Evolutionary conservation across 2,888 invertebrate genomes (phyloP), one percentile per base, ranked within the genome.

Genomic region (Diarsia dahlii): DNA sequence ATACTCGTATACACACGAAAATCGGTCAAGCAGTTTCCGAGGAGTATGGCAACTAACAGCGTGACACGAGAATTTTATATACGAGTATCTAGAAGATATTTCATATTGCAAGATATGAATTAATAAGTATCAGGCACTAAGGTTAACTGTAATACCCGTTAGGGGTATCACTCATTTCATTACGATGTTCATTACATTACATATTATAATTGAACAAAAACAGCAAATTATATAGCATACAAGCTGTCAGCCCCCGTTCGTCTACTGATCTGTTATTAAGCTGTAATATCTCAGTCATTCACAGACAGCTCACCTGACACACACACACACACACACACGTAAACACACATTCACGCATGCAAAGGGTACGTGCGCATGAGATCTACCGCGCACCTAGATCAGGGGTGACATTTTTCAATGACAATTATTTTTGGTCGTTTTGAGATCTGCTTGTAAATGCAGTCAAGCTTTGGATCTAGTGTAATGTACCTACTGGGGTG

Each of bases 301-400:
- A 84, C 74, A 34, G 60, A 13, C 65, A 68, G 71, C 84, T 81
- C 75, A 78, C 71, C 45, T 69, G 13, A 68, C 48, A 28, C 70
- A 74, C 75, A 80, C n/a, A 3, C 45, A n/a, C n/a, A n/a, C 28
- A 28, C 28, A 28, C 28, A 45, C 28, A 18, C 9, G 45, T 13
- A 3, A 8, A 71, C 48, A 45, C 46, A 52, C 34, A 79, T 78
- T n/a, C 80, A 77, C 76, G 80, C 60, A 64, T 28, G 45, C 3
- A 48, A 69, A 64, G 20, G 76, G 82, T 86, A 87, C 84, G 84
- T 84, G 84, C 86, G 82, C 81, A 23, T 71, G 73, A 76, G 86
- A n/a, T n/a, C n/a, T n/a, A n/a, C n/a, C n/a, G n/a, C n/a, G n/a
- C 86, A 34, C 64, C 84, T 90, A 89, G 84, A 88, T 84, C 88